Conservation (phyloP, 2,797 vertebrate genomes). For the Coregonus sp. region DNA sequence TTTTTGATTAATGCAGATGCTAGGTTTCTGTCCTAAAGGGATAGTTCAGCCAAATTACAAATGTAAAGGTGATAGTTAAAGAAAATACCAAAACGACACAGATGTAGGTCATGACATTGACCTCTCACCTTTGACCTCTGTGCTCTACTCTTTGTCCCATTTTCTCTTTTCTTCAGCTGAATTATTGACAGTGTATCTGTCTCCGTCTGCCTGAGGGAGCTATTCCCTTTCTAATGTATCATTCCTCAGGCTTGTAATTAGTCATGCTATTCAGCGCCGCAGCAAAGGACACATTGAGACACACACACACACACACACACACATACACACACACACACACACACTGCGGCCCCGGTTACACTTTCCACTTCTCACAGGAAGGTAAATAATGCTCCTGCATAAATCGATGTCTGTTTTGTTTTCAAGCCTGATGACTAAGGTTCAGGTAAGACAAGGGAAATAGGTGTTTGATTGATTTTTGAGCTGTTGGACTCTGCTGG, state of each 20-base stretch:
- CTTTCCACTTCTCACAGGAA: slow-evolving; percentile 4
- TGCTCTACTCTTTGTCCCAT: slow-evolving; percentile 26
- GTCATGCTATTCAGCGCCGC: slow-evolving; percentile 54
- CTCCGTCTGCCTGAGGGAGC: slow-evolving; percentile 61
- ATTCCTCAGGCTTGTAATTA: slow-evolving; percentile 71
- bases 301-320: slow-evolving; percentile 24
- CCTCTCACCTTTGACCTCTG: slow-evolving; percentile 23
- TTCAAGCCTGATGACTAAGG: slow-evolving; percentile 3
- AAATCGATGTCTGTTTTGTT: slow-evolving; percentile 11
- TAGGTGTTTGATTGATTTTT: not conserved
- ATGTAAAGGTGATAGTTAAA: not conserved
- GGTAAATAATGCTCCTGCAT: not conserved
- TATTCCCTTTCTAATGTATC: slow-evolving; percentile 73
- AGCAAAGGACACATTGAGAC: slow-evolving; percentile 54
- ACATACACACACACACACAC: slow-evolving; percentile 27
- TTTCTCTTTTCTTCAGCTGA: slow-evolving; percentile 48
- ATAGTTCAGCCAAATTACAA: not conserved
- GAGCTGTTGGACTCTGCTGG: not conserved
- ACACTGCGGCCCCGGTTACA: slow-evolving; percentile 9
- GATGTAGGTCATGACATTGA: not conserved
- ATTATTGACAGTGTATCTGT: slow-evolving; percentile 61
- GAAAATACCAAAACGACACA: not conserved
- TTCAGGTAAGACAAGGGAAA: slow-evolving; percentile 3
- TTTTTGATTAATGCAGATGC: no score
- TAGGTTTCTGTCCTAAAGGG: not conserved